These are phyloP conservation scores for Harpalus rubripes DNA, from an alignment of 2,888 invertebrate species.

Conservation along the genomic window DNA sequence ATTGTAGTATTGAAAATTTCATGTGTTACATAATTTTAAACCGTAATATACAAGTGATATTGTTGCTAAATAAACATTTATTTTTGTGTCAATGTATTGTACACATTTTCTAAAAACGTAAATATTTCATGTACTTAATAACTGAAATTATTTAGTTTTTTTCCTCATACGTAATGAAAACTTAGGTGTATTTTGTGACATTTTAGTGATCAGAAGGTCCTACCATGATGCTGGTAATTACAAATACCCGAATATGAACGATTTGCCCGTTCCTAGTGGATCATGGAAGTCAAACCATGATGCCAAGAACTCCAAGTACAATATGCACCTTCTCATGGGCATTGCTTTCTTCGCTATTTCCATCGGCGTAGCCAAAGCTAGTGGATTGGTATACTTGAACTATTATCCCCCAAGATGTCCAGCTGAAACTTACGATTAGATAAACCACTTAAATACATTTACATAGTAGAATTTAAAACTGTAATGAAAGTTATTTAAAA, in stretches of 20 bases:
- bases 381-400: constrained; percentile 83
- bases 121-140: neutral
- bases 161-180: neutral
- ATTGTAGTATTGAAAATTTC: neutral
- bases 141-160: neutral
- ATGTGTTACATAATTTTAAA: constrained; percentile 22
- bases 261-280: constrained; percentile 87
- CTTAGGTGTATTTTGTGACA: neutral
- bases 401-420: constrained; percentile 79
- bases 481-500: constrained; percentile 64
- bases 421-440: constrained; percentile 8
- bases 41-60: neutral
- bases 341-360: constrained; percentile 78
- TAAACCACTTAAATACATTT: constrained; percentile 39
- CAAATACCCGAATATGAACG: constrained; percentile 82
- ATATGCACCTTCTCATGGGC: constrained; percentile 82
- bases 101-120: neutral
- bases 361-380: constrained; percentile 79
- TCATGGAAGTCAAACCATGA: constrained; percentile 87
- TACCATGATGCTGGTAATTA: constrained; percentile 63
- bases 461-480: constrained; percentile 58
- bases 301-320: constrained; percentile 84
- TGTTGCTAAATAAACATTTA: constrained; percentile 18
- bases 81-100: constrained; percentile 2
- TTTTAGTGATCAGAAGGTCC: constrained; percentile 66